phyloP scores from a whole-genome alignment of 92 coral and sea anemone genomes.

The Phenganax marumi region DNA sequence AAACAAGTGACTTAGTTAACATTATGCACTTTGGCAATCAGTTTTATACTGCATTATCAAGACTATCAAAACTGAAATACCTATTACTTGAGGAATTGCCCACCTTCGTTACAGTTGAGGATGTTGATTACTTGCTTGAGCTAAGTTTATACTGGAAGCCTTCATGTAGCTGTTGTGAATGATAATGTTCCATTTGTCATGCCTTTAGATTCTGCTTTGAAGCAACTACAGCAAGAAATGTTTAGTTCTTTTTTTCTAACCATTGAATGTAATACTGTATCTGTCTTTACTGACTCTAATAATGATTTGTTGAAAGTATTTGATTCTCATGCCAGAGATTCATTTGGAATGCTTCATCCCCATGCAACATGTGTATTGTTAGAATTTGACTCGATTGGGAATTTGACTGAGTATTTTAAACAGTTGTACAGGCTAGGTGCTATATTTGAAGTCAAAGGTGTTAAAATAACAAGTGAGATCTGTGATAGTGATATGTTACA shows the following conservation, averaged over 20 bases:
- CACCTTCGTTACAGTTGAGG: constrained; percentile 25
- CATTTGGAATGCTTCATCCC: constrained; percentile 46
- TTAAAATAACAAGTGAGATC: too few species aligned
- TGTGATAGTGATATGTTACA: not conserved
- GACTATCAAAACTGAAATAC: constrained; percentile 28
- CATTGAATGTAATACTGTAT: constrained; percentile 40
- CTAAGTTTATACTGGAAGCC: not conserved
- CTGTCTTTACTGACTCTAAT: constrained; percentile 43
- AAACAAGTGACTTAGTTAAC: constrained; percentile 23
- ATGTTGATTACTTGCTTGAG: not conserved
- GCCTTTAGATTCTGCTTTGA: too few species aligned
- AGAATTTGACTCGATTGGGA: constrained; percentile 34
- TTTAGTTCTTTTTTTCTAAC: constrained; percentile 51
- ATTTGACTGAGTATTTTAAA: constrained; percentile 41
- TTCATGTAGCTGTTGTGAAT: not conserved
- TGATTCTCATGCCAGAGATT: constrained; percentile 53
- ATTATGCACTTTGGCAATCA: constrained; percentile 37
- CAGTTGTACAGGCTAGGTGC: too few species aligned
- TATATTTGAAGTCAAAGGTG: too few species aligned
- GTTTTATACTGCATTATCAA: constrained; percentile 36
- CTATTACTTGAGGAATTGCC: constrained; percentile 45
- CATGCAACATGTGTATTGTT: constrained; percentile 40
- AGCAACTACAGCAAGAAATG: constrained; percentile 37
- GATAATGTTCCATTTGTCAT: constrained; percentile 29
- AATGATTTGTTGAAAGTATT: constrained; percentile 38